These are phyloP conservation scores for Drosophila hydei DNA, from an alignment of 1,140 invertebrate genomes.

Conservation along the genomic window DNA sequence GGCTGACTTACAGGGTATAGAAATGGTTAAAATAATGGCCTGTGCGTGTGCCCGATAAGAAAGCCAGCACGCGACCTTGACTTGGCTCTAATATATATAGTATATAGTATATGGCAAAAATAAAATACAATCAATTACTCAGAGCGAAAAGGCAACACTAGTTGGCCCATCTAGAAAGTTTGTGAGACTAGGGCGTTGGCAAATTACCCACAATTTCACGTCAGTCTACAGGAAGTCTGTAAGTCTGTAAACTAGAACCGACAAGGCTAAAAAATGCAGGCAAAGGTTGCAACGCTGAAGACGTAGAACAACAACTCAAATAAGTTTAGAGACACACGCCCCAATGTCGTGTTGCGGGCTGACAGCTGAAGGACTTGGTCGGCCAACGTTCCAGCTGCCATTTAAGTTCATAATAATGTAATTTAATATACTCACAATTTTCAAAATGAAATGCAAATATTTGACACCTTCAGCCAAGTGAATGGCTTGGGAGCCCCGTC, in stretches of 20 bases:
- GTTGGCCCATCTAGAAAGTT: constrained; percentile 4
- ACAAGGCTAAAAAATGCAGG: constrained; percentile 22
- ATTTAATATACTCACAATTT: constrained; percentile 39
- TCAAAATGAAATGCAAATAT: constrained; percentile 46
- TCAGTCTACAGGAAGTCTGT: constrained; percentile 27
- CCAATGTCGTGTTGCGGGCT: constrained; percentile 15
- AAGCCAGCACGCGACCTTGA: constrained; percentile 57
- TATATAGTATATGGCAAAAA: not conserved
- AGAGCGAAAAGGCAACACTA: constrained; percentile 33
- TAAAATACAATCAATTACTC: constrained; percentile 61
- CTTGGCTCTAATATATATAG: constrained; percentile 20
- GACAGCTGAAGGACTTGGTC: constrained; percentile 67
- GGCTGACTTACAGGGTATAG: not conserved
- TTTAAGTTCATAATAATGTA: constrained; percentile 37
- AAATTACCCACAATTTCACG: constrained; percentile 61
- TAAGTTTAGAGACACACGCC: constrained; percentile 5
- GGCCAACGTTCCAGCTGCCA: constrained; percentile 10
- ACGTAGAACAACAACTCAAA: constrained; percentile 1
- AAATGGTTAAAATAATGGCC: not conserved
- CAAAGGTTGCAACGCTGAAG: constrained; percentile 4
- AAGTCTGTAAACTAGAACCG: constrained; percentile 26
- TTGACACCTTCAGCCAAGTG: constrained; percentile 26
- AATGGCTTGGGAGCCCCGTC: not conserved
- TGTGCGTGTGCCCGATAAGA: constrained; percentile 51
- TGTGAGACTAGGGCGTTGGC: constrained; percentile 3